Conservation (phyloP, 2,888 invertebrate genomes). For the Andrena flavipes region DNA sequence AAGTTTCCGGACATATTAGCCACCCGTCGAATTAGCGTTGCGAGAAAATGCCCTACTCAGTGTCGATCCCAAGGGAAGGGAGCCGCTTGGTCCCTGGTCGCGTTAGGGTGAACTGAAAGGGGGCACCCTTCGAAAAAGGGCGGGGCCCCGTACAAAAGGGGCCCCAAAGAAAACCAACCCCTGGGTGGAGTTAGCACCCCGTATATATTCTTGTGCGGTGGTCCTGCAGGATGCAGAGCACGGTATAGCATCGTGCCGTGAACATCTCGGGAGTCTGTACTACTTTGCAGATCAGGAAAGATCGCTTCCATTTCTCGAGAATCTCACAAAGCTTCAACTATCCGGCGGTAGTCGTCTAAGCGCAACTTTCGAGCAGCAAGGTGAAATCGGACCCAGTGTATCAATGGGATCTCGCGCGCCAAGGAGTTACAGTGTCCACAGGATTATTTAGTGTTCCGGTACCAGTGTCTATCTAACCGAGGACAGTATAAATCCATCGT, state of each 20-base stretch:
- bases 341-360: neutral
- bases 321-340: neutral
- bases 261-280: constrained; percentile 17
- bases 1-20: constrained; percentile 74
- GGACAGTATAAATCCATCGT: constrained; percentile 6
- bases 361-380: neutral
- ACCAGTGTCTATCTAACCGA: constrained; percentile 16
- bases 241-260: constrained; percentile 69
- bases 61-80: constrained; percentile 72
- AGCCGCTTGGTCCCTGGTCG: constrained; percentile 37
- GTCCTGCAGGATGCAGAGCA: constrained; percentile 73
- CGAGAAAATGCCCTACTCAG: constrained; percentile 77
- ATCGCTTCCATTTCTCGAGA: neutral
- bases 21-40: constrained; percentile 81
- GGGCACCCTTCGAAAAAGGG: constrained; percentile 76
- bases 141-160: constrained; percentile 79
- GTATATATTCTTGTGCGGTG: constrained; percentile 74
- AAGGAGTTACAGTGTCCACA: constrained; percentile 25
- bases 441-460: constrained; percentile 36
- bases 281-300: too few relatives aligned
- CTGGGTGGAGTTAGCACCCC: constrained; percentile 82
- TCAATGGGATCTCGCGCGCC: constrained; percentile 28
- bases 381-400: constrained; percentile 24
- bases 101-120: constrained; percentile 64
- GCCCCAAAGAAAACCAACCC: constrained; percentile 80